These are phyloP conservation scores for Merodon equestris DNA, from an alignment of 2,888 invertebrate species.

Conservation along the genomic window DNA sequence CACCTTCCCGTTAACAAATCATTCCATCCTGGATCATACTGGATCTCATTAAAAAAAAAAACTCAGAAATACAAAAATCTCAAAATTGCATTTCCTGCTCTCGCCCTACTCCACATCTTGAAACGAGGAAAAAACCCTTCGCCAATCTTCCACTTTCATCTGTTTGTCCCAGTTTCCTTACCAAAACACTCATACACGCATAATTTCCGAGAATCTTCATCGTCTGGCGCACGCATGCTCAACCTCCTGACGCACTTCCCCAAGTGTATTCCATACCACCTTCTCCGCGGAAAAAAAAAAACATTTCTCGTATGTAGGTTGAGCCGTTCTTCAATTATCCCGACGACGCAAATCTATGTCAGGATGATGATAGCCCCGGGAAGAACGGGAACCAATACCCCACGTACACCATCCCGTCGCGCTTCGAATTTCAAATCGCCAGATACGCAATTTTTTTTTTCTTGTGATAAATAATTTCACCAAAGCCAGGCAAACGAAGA, in stretches of 20 bases:
- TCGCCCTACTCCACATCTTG: slow-evolving; percentile 39
- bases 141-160: slow-evolving; percentile 52
- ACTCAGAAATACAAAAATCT: neutral
- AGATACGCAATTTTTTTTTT: slow-evolving; percentile 14
- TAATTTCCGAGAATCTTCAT: slow-evolving; percentile 42
- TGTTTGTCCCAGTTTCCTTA: slow-evolving; percentile 56
- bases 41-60: too few species aligned
- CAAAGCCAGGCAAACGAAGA: slow-evolving; percentile 13
- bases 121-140: slow-evolving; percentile 53
- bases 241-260: slow-evolving; percentile 47
- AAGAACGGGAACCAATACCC: neutral
- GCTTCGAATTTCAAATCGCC: slow-evolving; percentile 10
- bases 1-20: too few species aligned
- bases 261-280: neutral
- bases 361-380: slow-evolving; percentile 16
- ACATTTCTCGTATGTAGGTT: slow-evolving; percentile 49
- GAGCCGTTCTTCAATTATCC: slow-evolving; percentile 57
- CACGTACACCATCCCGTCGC: neutral
- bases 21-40: too few species aligned
- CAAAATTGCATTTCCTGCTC: slow-evolving; percentile 31
- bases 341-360: slow-evolving; percentile 54
- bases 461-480: slow-evolving; percentile 46
- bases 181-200: slow-evolving; percentile 29
- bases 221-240: slow-evolving; percentile 58
- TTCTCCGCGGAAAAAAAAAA: too few species aligned